A percentile compares a stretch with the other conserved stretches of the same genome.
Evolutionary conservation across 2,797 vertebrate species (phyloP).

Genomic region (Esox lucius): DNA sequence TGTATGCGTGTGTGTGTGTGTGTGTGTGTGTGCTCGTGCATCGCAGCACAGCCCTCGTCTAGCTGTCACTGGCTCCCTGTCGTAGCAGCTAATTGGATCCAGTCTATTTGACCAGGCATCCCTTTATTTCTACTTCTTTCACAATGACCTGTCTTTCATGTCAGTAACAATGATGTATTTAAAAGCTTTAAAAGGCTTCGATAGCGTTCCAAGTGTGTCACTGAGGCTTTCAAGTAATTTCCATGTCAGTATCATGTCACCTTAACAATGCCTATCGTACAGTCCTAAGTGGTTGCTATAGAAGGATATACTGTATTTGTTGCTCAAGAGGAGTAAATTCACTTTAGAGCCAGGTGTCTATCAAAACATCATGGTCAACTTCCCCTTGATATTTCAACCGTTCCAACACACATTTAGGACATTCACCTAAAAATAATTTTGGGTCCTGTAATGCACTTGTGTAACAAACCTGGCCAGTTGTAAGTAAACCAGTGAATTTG

Average conservation of each 20-base stretch:
- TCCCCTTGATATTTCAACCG: conserved; percentile 12
- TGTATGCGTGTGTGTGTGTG: conserved; percentile 29
- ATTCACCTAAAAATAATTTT: too few relatives aligned
- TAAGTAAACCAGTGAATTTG: too few relatives aligned
- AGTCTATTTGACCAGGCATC: conserved; percentile 65
- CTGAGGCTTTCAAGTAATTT: conserved; percentile 26
- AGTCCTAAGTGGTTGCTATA: conserved; percentile 3
- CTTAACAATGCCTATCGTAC: conserved; percentile 18
- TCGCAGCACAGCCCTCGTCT: conserved; percentile 14
- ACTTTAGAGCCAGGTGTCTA: conserved; percentile 27
- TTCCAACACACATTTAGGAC: neutral
- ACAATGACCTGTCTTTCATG: conserved; percentile 56
- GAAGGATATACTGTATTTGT: conserved; percentile 24
- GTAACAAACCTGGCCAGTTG: too few relatives aligned
- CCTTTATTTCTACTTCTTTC: conserved; percentile 31
- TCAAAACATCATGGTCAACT: conserved; percentile 23
- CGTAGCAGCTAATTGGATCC: conserved; percentile 71
- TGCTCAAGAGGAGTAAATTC: conserved; percentile 41
- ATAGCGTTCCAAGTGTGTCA: conserved; percentile 40
- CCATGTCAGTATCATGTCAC: conserved; percentile 37
- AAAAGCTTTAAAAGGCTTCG: conserved; percentile 40
- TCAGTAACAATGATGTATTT: conserved; percentile 44
- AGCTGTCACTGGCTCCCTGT: conserved; percentile 54
- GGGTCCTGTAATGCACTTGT: too few relatives aligned
- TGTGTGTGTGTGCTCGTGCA: conserved; percentile 20